Evolutionary conservation across 2,888 invertebrate species (phyloP), one percentile per base, ranked within the genome.

Genomic region (Eupithecia tripunctaria): DNA sequence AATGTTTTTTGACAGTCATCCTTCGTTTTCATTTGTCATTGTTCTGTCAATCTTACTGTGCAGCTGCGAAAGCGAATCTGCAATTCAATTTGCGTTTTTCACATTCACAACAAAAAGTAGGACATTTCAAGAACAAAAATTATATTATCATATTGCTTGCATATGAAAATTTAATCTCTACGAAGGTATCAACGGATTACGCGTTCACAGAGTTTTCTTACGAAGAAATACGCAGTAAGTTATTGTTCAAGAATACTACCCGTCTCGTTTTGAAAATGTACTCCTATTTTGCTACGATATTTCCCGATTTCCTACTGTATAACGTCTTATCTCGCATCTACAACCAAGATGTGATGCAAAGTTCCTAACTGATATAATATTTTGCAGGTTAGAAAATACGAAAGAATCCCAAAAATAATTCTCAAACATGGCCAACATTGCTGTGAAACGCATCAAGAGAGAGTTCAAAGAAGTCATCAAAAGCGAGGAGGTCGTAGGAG

Each of bases 401-500:
- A 29, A 59, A 69, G 27, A 56, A 32, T 32, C 21, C 14, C n/a
- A 43, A 38, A n/a, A 43, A 64, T 38, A 32, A 56, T 43, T 15
- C 41, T n/a, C 21, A 32, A 68, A 62, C 43, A 75, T 75, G 75
- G 75, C 75, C 10, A 75, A 75, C 21, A 75, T 75, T 65, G 75
- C 75, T 12, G 75, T 75, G 12, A 75, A 75, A 65, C 75, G 73
- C 29, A 75, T 73, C 67, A 75, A 75, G 64, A 65, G 75, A 12
- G 73, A 73, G 56, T 75, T 75, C 56, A 75, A 72, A 36, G 75
- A 72, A 67, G 76, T 73, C 41, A 71, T 73, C 63, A 71, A 73
- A 76, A 73, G 73, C 67, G 76, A 76, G 36, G 75, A 98, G 98
- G 97, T 98, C 80, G 97, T 97, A 65, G 97, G 97, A 90, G 98